These are phyloP conservation scores for Plagodis pulveraria DNA, from an alignment of 2,888 invertebrate species.

Conservation along the genomic window DNA sequence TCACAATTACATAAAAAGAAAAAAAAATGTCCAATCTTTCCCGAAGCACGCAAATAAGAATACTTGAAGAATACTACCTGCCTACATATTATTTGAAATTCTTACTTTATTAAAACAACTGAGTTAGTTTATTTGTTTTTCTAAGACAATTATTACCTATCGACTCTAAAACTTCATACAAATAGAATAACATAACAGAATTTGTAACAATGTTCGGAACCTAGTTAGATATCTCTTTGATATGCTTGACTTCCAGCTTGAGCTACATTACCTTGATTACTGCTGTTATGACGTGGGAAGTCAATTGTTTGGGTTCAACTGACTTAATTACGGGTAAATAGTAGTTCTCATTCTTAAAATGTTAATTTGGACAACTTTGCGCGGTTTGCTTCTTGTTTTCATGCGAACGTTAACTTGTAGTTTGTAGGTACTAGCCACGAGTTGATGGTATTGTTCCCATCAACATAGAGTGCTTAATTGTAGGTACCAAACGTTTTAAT, in stretches of 20 bases:
- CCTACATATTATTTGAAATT: too few species aligned
- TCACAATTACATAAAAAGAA: too few species aligned
- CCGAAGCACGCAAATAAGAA: too few species aligned
- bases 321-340: constrained; percentile 66
- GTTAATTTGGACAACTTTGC: constrained; percentile 29
- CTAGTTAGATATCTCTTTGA: constrained; percentile 3
- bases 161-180: too few species aligned
- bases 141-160: too few species aligned
- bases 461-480: neutral
- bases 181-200: too few species aligned
- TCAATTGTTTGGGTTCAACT: constrained; percentile 55
- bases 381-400: constrained; percentile 24
- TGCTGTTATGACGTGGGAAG: constrained; percentile 77
- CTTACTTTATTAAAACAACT: too few species aligned
- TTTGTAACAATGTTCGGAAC: constrained; percentile 29
- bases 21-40: too few species aligned
- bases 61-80: too few species aligned
- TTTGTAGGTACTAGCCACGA: neutral
- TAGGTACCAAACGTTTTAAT: too few species aligned
- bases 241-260: constrained; percentile 10
- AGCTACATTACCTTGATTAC: constrained; percentile 47
- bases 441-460: constrained; percentile 1
- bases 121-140: too few species aligned
- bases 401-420: constrained; percentile 24
- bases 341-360: constrained; percentile 58